Base-by-base conservation (phyloP, 1,140 invertebrate genomes). In the Rhizoglyphus robini region DNA sequence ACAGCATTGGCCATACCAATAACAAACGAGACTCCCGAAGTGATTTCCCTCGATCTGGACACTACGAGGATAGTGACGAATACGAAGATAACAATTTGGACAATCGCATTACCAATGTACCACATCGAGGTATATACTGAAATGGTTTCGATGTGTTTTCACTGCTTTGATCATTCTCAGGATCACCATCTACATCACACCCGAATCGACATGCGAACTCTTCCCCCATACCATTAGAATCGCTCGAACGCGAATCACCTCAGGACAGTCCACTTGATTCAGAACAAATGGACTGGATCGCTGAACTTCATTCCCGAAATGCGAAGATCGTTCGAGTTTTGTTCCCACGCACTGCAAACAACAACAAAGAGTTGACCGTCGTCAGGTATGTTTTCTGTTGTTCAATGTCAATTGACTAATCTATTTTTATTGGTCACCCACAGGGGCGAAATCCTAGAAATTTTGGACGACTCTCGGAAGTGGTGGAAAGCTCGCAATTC, bases 401-500 rank as follows among this genome's bases (percentile, higher is more conserved):
- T 11, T 54, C 8, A 41, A 11, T 41, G 36, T 41, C n/a, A n/a
- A n/a, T n/a, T n/a, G n/a, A n/a, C n/a, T n/a, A n/a, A 18, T 41
- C 36, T 41, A 41, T 41, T 41, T 8, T 41, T 41, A 41, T 41
- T 51, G 25, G 5, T 27, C 4, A 5, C 48, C 11, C 48, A 27
- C 32, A 68, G 68, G 27, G 68, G 68, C 20, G 68, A 69, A 65
- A 68, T 69, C n/a, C 32, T 67, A 3, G 72, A 92, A 88, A 83
- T 96, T 46, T 77, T 98, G 57, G 94, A 97, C 74, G 90, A 95
- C 76, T 87, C 84, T 41, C 82, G 93, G 69, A 98, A 98, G 76
- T 99, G 95, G 95, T 99, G 95, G 95, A 94, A 95, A 78, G 88
- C 93, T 67, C 82, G 90, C 65, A 99, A 98, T 75, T 82, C 83